These are phyloP conservation scores for Zaprionus inermis DNA, from an alignment of 1,140 invertebrate genomes.

Conservation along the genomic window DNA sequence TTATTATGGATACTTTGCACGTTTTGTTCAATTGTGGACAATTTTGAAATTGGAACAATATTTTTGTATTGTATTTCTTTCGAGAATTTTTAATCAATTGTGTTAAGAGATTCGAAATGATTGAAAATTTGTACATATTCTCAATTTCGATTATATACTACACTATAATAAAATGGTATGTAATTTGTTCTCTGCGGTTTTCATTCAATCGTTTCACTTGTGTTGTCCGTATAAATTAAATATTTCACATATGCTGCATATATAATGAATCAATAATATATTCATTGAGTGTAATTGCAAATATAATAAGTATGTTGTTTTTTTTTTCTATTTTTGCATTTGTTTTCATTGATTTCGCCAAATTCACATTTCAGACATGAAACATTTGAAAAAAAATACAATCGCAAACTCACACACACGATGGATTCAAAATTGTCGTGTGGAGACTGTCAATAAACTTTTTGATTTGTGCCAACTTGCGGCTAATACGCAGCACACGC, in stretches of 20 bases:
- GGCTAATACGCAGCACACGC: constrained; percentile 14
- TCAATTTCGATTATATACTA: too few relatives aligned
- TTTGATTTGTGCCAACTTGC: constrained; percentile 25
- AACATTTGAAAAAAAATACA: constrained; percentile 12
- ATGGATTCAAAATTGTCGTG: constrained; percentile 15
- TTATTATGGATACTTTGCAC: background rate
- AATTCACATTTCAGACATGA: background rate
- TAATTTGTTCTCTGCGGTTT: constrained; percentile 7
- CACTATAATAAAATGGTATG: background rate
- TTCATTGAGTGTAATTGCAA: constrained; percentile 19
- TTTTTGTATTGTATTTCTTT: background rate
- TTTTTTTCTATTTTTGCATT: constrained; percentile 8
- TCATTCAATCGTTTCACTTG: constrained; percentile 30
- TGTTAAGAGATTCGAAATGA: background rate
- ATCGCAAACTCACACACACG: background rate
- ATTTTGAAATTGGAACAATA: background rate
- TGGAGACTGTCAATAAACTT: constrained; percentile 66
- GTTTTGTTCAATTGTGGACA: background rate
- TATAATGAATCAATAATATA: constrained; percentile 42
- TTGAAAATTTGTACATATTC: background rate
- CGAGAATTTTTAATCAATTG: background rate
- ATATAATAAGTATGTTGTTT: constrained; percentile 10
- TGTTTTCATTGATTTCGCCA: constrained; percentile 21
- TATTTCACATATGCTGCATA: constrained; percentile 1
- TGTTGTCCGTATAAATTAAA: constrained; percentile 2